Percentiles rank a stretch among this genome's conserved stretches.
Evolutionary conservation across 2,797 vertebrate genomes (phyloP).

Genomic region (Sebastes paucispinis): DNA sequence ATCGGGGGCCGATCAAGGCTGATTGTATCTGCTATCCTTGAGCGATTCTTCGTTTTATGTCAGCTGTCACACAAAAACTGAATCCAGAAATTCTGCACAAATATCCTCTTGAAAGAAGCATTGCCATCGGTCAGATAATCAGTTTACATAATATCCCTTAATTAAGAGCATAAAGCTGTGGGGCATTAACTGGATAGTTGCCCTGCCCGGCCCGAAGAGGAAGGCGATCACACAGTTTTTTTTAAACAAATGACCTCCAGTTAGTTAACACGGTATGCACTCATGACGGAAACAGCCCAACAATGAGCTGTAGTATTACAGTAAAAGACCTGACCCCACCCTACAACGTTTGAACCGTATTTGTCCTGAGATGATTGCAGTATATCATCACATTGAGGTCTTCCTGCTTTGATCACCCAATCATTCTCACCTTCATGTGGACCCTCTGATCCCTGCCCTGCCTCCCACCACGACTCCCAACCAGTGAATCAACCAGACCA

Average conservation of each 20-base stretch:
- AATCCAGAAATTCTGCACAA: background rate
- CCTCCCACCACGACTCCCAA: too few relatives aligned
- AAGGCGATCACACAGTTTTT: background rate
- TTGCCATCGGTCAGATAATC: background rate
- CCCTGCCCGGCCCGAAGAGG: background rate
- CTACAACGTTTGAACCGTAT: background rate
- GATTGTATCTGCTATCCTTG: too few relatives aligned
- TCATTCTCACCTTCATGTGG: background rate
- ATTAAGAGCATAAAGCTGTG: background rate
- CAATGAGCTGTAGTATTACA: background rate
- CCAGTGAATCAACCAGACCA: too few relatives aligned
- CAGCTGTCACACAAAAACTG: background rate
- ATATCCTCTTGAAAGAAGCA: background rate
- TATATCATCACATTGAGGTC: background rate
- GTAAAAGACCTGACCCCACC: background rate
- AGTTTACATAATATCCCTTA: constrained; percentile 2
- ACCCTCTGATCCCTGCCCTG: background rate
- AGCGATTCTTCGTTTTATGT: background rate
- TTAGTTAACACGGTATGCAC: background rate
- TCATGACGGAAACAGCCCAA: background rate
- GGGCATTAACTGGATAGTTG: background rate
- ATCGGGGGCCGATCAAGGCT: too few relatives aligned
- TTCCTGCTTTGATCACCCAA: background rate
- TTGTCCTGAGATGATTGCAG: background rate
- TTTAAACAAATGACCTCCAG: background rate